Percentiles rank a stretch among this genome's conserved stretches.
phyloP scores from a whole-genome alignment of 2,888 invertebrate species.

The Aelia acuminata region DNA sequence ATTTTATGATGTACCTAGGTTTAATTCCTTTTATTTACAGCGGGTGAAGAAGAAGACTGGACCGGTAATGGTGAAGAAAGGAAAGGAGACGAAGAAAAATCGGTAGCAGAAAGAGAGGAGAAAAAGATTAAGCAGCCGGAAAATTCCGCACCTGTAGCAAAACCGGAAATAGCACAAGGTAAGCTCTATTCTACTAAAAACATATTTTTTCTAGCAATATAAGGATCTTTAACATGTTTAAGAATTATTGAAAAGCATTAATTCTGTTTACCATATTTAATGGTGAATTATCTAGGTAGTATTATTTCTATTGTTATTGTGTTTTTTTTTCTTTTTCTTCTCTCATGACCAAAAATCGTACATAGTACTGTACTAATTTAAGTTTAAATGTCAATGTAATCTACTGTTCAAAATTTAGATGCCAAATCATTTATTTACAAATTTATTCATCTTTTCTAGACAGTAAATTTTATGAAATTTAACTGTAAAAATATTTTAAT shows the following conservation, averaged over 20 bases:
- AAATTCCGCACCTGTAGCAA: not conserved
- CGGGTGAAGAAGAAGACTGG: constrained; percentile 67
- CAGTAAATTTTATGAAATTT: not conserved
- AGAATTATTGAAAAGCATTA: too few relatives aligned
- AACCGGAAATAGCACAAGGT: constrained; percentile 41
- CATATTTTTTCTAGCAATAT: too few relatives aligned
- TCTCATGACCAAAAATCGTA: too few relatives aligned
- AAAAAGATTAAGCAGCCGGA: constrained; percentile 35
- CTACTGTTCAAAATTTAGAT: not conserved
- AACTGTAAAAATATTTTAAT: not conserved
- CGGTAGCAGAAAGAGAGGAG: constrained; percentile 57
- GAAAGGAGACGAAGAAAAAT: constrained; percentile 59
- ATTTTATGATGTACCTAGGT: not conserved
- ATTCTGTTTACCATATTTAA: too few relatives aligned
- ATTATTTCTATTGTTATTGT: too few relatives aligned
- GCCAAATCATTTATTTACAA: too few relatives aligned
- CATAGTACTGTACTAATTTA: not conserved
- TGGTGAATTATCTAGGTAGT: too few relatives aligned
- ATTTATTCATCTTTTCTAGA: too few relatives aligned
- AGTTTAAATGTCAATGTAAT: not conserved
- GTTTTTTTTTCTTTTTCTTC: too few relatives aligned
- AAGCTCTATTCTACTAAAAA: too few relatives aligned
- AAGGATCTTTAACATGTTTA: too few relatives aligned
- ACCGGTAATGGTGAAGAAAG: constrained; percentile 63
- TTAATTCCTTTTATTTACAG: constrained; percentile 62